phyloP scores from a whole-genome alignment of 2,113 vertebrate genomes.

The Centrocercus urophasianus region DNA sequence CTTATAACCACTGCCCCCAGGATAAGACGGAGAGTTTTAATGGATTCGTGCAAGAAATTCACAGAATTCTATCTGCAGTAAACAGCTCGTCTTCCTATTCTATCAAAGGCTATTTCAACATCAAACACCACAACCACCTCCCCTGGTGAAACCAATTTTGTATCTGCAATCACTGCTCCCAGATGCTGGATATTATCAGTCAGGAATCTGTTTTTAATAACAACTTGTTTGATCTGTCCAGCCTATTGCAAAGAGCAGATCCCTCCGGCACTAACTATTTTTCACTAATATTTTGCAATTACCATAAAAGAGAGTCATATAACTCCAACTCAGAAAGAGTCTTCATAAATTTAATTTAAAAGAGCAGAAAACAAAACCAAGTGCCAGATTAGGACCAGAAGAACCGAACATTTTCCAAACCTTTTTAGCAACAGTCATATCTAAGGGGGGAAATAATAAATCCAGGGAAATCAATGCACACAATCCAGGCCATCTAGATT shows the following conservation, averaged over 20 bases:
- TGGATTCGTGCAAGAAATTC: slow-evolving; percentile 14
- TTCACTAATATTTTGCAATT: slow-evolving; percentile 33
- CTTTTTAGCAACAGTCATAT: neutral
- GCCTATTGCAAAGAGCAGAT: slow-evolving; percentile 32
- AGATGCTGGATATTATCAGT: slow-evolving; percentile 48
- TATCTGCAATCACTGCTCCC: slow-evolving; percentile 51
- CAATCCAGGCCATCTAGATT: neutral
- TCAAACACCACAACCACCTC: slow-evolving; percentile 38
- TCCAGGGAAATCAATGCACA: neutral
- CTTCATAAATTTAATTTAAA: neutral
- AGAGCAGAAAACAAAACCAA: neutral
- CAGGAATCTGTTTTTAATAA: slow-evolving; percentile 50
- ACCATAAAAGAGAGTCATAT: neutral
- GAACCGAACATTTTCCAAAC: neutral
- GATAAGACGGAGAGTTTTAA: slow-evolving; percentile 15
- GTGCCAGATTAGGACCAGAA: neutral
- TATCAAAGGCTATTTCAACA: slow-evolving; percentile 51
- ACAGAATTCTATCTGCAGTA: neutral
- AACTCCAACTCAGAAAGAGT: neutral
- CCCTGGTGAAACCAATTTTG: slow-evolving; percentile 61
- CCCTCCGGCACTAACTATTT: slow-evolving; percentile 3
- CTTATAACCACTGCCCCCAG: neutral
- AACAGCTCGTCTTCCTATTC: slow-evolving; percentile 27
- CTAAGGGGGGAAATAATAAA: neutral
- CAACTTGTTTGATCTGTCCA: slow-evolving; percentile 50